These are phyloP conservation scores for Scrobipalpa costella DNA, from an alignment of 2,888 invertebrate species.

Conservation along the genomic window DNA sequence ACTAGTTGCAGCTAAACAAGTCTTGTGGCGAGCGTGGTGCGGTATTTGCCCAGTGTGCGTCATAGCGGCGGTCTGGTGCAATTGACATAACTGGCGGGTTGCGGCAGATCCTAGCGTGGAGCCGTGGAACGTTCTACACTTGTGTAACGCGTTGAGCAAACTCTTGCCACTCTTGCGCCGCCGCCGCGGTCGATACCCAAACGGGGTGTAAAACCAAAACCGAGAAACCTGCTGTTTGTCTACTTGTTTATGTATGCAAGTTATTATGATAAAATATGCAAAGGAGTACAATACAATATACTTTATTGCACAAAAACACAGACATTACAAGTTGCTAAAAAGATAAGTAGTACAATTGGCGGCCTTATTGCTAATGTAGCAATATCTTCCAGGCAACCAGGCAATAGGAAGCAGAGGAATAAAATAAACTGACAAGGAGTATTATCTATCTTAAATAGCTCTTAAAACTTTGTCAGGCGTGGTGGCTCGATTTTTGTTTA, in stretches of 20 bases:
- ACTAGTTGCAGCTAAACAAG: neutral
- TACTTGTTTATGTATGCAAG: neutral
- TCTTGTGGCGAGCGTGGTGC: conserved; percentile 15
- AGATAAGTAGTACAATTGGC: no score
- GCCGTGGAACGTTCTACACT: conserved; percentile 49
- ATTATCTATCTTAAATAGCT: no score
- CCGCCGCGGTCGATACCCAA: neutral
- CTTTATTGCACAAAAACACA: no score
- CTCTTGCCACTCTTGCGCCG: conserved; percentile 27
- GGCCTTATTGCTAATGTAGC: no score
- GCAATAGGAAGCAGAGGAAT: no score
- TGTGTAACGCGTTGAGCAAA: conserved; percentile 60
- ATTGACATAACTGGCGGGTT: conserved; percentile 40
- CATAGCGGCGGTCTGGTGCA: conserved; percentile 30
- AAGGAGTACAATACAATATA: neutral
- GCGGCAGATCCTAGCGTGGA: conserved; percentile 43
- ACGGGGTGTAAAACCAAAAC: conserved; percentile 12
- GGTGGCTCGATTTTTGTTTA: no score
- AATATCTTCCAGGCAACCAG: no score
- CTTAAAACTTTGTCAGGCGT: no score
- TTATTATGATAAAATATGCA: neutral
- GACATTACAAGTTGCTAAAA: no score
- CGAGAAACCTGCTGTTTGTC: neutral
- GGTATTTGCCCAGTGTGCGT: conserved; percentile 16
- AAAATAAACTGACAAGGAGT: no score